Base-by-base conservation (phyloP, 2,113 vertebrate genomes). In the Ailurus styani region DNA sequence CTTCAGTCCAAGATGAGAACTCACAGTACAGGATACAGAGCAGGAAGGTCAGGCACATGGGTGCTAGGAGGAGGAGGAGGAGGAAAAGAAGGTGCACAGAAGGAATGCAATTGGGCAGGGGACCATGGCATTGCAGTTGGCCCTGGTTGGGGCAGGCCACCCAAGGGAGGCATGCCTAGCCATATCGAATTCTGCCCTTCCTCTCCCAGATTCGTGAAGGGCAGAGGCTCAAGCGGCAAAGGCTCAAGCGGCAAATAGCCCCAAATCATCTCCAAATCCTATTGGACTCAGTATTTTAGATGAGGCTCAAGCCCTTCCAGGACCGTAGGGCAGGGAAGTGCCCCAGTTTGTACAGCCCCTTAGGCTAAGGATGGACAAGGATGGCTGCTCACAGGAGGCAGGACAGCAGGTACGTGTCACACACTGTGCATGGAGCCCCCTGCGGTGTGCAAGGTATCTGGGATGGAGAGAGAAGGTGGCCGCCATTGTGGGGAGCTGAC, bases 361-460 rank as follows among this genome's bases (percentile, higher is more conserved):
- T 34, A 42, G 40, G 52, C 45, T 45, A 40, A 52, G 40, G 21
- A 1, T 12, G 42, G 29, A 37, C 83, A 66, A 10, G 4, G 40
- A 34, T 2, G 27, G 83, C 37, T 60, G 27, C 47, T 52, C 14
- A 1, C 29, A 17, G 93, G 11, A n/a, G 29, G 21, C 40, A 50
- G 68, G 50, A 29, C 40, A 54, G 55, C 70, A n/a, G 23, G 7
- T 14, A 21, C 50, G n/a, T 3, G 31, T 40, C 82, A 29, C 7
- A 3, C n/a, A 15, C 27, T 4, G 21, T 25, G n/a, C 17, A 20
- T 0, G 21, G 21, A n/a, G 20, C 62, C 18, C 70, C 60, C n/a
- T 4, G 3, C 0, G 10, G 10, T 23, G 21, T 13, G 60, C 4
- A 2, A 31, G 1, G 6, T 6, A 29, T 34, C 68, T 5, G 4